These are phyloP conservation scores for Chelonoidis abingdonii DNA, from an alignment of 2,113 vertebrate genomes.

Conservation along the genomic window DNA sequence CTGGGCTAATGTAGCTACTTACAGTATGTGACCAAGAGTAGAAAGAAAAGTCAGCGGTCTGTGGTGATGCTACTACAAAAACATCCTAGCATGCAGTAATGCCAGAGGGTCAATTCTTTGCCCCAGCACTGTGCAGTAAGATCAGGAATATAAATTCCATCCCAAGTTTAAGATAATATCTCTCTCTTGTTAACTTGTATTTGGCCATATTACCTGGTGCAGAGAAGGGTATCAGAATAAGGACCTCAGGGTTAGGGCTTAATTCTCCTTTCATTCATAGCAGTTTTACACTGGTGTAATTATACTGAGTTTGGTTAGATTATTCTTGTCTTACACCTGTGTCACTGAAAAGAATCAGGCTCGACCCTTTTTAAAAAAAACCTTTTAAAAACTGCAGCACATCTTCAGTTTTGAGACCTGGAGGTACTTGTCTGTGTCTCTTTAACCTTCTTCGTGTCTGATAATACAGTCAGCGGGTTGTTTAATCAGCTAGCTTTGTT, in stretches of 20 bases:
- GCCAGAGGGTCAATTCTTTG: neutral
- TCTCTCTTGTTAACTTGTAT: neutral
- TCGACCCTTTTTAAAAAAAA: accelerated
- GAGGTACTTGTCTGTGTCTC: neutral
- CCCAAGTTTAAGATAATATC: neutral
- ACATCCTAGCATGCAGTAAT: neutral
- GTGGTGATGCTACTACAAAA: neutral
- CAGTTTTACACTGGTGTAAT: accelerated
- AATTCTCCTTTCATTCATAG: neutral
- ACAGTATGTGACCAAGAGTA: neutral
- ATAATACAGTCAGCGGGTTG: neutral
- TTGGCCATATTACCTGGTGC: neutral
- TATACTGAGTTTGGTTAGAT: neutral
- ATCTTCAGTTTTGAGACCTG: neutral
- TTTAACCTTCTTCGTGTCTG: neutral
- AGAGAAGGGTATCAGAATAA: neutral
- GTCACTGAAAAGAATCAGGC: neutral
- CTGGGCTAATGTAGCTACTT: neutral
- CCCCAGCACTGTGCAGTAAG: neutral
- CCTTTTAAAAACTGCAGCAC: neutral
- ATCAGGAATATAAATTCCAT: neutral
- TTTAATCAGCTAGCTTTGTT: neutral
- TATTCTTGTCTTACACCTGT: neutral
- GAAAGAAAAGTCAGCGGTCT: neutral
- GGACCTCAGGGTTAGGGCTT: neutral